A percentile compares a stretch with the other conserved stretches of the same genome.
These are phyloP conservation scores for Myiotriccus ornatus DNA, from an alignment of 2,797 vertebrate species.

Conservation along the genomic window DNA sequence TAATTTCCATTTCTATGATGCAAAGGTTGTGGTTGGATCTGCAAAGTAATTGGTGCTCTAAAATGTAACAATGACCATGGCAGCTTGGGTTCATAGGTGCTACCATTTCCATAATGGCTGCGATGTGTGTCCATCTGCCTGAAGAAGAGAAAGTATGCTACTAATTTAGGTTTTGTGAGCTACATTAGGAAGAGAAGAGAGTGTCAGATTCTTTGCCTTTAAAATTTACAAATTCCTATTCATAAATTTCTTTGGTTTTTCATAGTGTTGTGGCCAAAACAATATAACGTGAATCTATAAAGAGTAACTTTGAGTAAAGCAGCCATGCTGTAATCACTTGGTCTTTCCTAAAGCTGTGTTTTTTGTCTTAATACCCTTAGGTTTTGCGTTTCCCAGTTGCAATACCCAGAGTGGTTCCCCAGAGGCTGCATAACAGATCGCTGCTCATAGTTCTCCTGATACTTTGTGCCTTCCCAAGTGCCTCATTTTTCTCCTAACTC, in stretches of 20 bases:
- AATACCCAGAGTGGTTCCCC: background rate
- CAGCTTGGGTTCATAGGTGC: background rate
- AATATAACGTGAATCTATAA: background rate
- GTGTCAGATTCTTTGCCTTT: background rate
- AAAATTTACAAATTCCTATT: background rate
- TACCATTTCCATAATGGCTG: background rate
- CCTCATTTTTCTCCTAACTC: background rate
- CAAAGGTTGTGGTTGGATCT: background rate
- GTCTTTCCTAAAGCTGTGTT: background rate
- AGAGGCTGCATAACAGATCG: accelerated
- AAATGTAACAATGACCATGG: background rate
- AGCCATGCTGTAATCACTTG: background rate
- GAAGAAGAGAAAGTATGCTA: background rate
- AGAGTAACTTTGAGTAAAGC: background rate
- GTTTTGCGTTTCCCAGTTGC: background rate
- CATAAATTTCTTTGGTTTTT: background rate
- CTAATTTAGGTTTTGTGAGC: background rate
- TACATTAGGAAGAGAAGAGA: background rate
- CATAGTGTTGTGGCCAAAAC: background rate
- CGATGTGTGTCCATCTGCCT: background rate
- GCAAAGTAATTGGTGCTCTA: background rate
- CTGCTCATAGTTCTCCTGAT: background rate
- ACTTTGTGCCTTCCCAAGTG: background rate
- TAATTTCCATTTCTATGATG: background rate
- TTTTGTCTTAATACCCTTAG: background rate